Evolutionary conservation across 2,888 invertebrate species (phyloP).

Genomic region (Aspidiotus rigidus): DNA sequence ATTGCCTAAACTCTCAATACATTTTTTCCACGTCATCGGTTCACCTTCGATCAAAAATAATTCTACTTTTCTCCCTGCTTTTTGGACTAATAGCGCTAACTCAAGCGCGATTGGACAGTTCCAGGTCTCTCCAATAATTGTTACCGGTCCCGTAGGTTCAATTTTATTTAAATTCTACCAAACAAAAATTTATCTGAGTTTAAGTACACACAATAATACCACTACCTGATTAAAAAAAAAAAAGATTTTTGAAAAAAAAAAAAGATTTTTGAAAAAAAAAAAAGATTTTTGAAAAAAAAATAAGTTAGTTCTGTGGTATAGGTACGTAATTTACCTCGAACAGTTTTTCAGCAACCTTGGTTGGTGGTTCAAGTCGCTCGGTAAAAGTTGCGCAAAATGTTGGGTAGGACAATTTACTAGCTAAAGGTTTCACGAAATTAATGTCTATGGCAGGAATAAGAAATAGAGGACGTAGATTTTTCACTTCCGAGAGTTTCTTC

Average conservation of each 20-base stretch:
- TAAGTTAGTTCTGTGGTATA: no score
- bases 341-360: background rate
- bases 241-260: background rate
- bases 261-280: background rate
- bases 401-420: background rate
- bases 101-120: slow-evolving; percentile 19
- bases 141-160: slow-evolving; percentile 23
- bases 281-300: background rate
- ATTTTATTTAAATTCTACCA: slow-evolving; percentile 12
- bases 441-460: background rate
- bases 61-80: slow-evolving; percentile 7
- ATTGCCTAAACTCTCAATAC: background rate
- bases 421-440: background rate
- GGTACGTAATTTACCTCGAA: no score
- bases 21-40: slow-evolving; percentile 22
- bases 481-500: background rate
- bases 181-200: background rate
- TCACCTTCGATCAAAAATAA: slow-evolving; percentile 27
- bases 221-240: no score
- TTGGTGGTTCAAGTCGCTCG: background rate
- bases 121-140: slow-evolving; percentile 27
- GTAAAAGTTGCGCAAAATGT: slow-evolving; percentile 2
- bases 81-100: slow-evolving; percentile 33
- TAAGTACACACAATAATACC: background rate
- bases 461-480: background rate